Conservation (phyloP, 2,113 vertebrate genomes). For the Porphyrio hochstetteri region DNA sequence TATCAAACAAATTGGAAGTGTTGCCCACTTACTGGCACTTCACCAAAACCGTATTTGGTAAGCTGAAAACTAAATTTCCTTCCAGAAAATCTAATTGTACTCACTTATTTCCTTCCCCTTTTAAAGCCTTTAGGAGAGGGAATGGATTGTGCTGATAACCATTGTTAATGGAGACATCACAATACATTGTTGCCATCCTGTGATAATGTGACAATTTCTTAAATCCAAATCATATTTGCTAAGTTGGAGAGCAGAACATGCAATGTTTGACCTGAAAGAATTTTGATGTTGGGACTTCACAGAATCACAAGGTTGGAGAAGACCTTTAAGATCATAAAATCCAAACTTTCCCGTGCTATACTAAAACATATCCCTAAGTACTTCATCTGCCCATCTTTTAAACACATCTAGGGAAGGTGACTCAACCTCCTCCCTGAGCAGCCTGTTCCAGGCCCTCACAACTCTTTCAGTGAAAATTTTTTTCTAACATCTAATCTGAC, state of each 20-base stretch:
- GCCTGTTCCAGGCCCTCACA: too few species aligned
- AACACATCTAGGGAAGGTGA: too few species aligned
- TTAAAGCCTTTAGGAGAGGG: not conserved
- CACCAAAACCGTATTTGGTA: slow-evolving; percentile 94
- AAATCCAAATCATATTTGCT: not conserved
- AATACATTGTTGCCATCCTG: not conserved
- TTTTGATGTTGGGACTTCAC: not conserved
- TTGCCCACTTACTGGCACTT: slow-evolving; percentile 82
- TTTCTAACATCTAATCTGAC: too few species aligned
- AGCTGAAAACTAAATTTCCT: slow-evolving; percentile 30
- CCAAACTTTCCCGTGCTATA: too few species aligned
- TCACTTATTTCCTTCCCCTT: not conserved
- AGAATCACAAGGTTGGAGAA: too few species aligned
- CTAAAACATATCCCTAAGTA: too few species aligned
- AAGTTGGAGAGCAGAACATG: not conserved
- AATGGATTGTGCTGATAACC: not conserved
- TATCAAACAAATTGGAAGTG: slow-evolving; percentile 94
- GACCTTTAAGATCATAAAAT: too few species aligned
- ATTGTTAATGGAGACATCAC: not conserved
- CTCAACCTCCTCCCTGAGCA: too few species aligned
- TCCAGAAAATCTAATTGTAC: not conserved
- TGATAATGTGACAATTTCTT: not conserved
- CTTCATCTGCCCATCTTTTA: too few species aligned
- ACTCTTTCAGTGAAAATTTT: too few species aligned
- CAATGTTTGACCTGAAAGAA: not conserved